These are phyloP conservation scores for Lynx canadensis DNA, from an alignment of 2,113 vertebrate species.

Conservation along the genomic window DNA sequence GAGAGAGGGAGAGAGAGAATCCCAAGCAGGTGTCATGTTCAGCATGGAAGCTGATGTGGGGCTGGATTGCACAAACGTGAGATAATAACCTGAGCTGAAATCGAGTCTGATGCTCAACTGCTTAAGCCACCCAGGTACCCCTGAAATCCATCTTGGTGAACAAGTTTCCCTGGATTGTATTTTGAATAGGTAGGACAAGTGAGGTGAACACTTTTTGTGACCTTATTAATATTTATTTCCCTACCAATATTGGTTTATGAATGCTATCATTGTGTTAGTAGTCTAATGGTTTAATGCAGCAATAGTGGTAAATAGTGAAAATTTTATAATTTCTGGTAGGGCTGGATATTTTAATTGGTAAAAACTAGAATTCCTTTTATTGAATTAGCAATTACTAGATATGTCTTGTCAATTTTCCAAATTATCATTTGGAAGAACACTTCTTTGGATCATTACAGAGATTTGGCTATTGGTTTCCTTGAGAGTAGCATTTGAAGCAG, in stretches of 20 bases:
- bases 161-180: neutral
- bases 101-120: too few species aligned
- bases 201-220: neutral
- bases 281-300: neutral
- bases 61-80: too few species aligned
- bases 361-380: neutral
- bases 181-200: neutral
- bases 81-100: too few species aligned
- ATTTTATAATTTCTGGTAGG: neutral
- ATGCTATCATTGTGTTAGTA: neutral
- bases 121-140: too few species aligned
- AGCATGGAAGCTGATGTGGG: too few species aligned
- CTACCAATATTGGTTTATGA: neutral
- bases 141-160: neutral
- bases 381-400: neutral
- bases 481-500: neutral
- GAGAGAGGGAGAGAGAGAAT: too few species aligned
- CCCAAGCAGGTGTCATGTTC: too few species aligned
- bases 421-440: neutral
- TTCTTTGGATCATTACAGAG: neutral
- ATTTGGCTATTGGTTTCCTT: neutral
- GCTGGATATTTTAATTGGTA: neutral
- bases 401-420: neutral
- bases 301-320: neutral
- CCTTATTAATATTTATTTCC: neutral